phyloP scores from a whole-genome alignment of 2,797 vertebrate species.

The Crocidura indochinensis region DNA sequence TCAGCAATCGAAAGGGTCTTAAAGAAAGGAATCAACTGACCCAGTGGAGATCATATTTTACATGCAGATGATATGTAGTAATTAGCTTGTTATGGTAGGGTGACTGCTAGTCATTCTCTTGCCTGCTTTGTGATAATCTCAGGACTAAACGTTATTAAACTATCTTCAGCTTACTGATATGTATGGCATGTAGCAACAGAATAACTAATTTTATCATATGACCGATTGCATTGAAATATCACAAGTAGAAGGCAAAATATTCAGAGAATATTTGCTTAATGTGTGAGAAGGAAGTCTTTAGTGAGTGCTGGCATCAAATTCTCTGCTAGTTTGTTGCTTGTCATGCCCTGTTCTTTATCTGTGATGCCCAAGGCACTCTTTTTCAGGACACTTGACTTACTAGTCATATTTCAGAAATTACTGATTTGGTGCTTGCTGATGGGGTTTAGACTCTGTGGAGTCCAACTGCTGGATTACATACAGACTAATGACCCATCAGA shows the following conservation, averaged over 20 bases:
- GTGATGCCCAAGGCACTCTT: slow-evolving; percentile 90
- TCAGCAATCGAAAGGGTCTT: slow-evolving; percentile 1
- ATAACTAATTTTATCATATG: slow-evolving; percentile 89
- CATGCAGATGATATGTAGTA: background rate
- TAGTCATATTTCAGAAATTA: slow-evolving; percentile 92
- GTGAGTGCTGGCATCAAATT: slow-evolving; percentile 87
- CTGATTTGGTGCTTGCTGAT: slow-evolving; percentile 90
- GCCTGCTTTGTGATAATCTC: slow-evolving; percentile 80
- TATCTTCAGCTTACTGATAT: slow-evolving; percentile 86
- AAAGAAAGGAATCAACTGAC: slow-evolving; percentile 15
- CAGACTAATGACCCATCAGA: slow-evolving; percentile 92
- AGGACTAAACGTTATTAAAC: slow-evolving; percentile 82
- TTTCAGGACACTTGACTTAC: slow-evolving; percentile 91
- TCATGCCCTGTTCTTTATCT: slow-evolving; percentile 87
- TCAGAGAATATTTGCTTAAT: slow-evolving; percentile 90
- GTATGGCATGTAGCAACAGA: slow-evolving; percentile 83
- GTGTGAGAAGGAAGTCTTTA: slow-evolving; percentile 91
- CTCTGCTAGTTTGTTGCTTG: slow-evolving; percentile 88
- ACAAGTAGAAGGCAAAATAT: slow-evolving; percentile 88
- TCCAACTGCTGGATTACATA: slow-evolving; percentile 90
- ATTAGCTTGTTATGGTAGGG: slow-evolving; percentile 48
- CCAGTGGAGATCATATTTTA: background rate
- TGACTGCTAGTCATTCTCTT: slow-evolving; percentile 63
- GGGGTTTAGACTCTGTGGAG: slow-evolving; percentile 90
- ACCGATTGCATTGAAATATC: slow-evolving; percentile 89